These are phyloP conservation scores for Apis laboriosa DNA, from an alignment of 1,140 invertebrate genomes.

Conservation along the genomic window DNA sequence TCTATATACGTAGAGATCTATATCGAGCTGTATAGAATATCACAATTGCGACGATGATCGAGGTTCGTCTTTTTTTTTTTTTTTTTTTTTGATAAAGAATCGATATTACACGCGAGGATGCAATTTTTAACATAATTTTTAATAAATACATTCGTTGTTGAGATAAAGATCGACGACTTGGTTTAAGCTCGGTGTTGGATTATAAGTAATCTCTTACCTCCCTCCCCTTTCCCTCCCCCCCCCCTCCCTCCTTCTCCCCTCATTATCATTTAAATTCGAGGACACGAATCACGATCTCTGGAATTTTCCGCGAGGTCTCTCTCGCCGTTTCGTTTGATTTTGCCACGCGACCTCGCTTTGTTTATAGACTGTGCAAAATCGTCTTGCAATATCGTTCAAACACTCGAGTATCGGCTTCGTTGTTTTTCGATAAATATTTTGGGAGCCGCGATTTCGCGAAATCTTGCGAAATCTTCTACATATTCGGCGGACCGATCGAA, in stretches of 20 bases:
- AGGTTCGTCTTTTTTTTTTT: too few relatives aligned
- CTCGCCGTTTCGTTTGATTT: constrained; percentile 52
- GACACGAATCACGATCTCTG: constrained; percentile 45
- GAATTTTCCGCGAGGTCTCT: constrained; percentile 57
- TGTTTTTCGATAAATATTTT: constrained; percentile 41
- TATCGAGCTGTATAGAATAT: too few relatives aligned
- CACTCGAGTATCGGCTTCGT: neutral
- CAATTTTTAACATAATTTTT: neutral
- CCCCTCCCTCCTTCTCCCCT: neutral
- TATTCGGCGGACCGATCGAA: neutral
- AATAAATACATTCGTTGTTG: neutral
- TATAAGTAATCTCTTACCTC: constrained; percentile 31
- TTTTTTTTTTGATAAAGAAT: too few relatives aligned
- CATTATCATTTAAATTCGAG: constrained; percentile 62
- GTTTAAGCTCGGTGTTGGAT: constrained; percentile 22
- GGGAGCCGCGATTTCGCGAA: neutral
- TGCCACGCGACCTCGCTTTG: constrained; percentile 41
- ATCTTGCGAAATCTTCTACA: constrained; percentile 4
- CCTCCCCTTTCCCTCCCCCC: constrained; percentile 9
- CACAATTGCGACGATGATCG: too few relatives aligned
- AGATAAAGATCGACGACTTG: constrained; percentile 28
- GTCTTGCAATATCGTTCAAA: constrained; percentile 22
- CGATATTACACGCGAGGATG: too few relatives aligned
- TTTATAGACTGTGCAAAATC: constrained; percentile 33
- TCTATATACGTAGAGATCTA: too few relatives aligned